Base-by-base conservation (phyloP, 2,888 invertebrate species). In the Orchesellides sinensis region DNA sequence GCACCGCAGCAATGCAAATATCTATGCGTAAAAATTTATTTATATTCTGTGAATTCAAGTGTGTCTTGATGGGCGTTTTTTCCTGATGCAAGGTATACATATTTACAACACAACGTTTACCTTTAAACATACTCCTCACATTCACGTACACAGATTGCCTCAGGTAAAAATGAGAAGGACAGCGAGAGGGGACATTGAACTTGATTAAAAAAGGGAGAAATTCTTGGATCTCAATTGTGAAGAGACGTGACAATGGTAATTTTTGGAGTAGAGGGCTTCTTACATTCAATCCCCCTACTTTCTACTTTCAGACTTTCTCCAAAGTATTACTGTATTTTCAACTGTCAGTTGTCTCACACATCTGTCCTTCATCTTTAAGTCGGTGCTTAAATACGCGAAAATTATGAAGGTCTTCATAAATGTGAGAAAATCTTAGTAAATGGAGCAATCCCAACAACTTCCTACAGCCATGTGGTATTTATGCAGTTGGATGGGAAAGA, bases 111-210 rank as follows among this genome's bases (percentile, higher is more conserved):
- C 40, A 8, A n/a, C n/a, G 40, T 40, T 40, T 40, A 40, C 40
- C n/a, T 40, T 52, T 35, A 35, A 56, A 40, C 23, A 56, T 70
- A 52, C 56, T 70, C 70, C 56, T 56, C 40, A 40, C 52, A 19
- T 12, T 27, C 25, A n/a, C n/a, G n/a, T n/a, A n/a, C n/a, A 17
- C 14, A 73, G 40, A 73, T 47, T 59, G 73, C 73, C 73, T 47
- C 61, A 73, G 73, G 73, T 73, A 73, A 25, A 49, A 17, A 70
- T 25, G 12, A 45, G 14, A 54, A 61, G 63, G 63, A 73, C 73
- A 75, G n/a, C n/a, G n/a, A n/a, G n/a, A n/a, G 54, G 75, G 65
- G 75, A 75, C 75, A 75, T 75, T 75, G 75, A 75, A 75, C 75
- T 75, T 75, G 75, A 75, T 75, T 75, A 66, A 75, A 75, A 75